phyloP scores from a whole-genome alignment of 2,888 invertebrate species.

The Drosophila acutilabella region DNA sequence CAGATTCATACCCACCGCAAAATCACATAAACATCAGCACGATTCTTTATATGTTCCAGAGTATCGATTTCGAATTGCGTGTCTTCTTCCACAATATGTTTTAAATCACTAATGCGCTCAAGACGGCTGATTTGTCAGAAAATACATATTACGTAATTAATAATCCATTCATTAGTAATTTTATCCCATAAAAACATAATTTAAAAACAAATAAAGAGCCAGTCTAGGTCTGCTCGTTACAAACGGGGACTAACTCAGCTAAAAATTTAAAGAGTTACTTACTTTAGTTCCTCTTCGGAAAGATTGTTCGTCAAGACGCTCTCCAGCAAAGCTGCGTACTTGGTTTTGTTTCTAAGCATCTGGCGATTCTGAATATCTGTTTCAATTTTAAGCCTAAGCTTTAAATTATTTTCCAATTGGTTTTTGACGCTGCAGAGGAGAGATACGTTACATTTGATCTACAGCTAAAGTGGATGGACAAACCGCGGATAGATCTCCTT shows the following conservation, averaged over 20 bases:
- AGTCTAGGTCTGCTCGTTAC: too few relatives aligned
- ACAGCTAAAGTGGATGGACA: background rate
- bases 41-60: constrained; percentile 66
- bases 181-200: too few relatives aligned
- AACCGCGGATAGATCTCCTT: constrained; percentile 83
- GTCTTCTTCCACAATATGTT: constrained; percentile 56
- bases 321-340: constrained; percentile 66
- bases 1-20: constrained; percentile 65
- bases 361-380: constrained; percentile 61
- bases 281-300: constrained; percentile 82
- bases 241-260: too few relatives aligned
- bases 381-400: constrained; percentile 70
- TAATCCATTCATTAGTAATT: too few relatives aligned
- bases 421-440: constrained; percentile 70
- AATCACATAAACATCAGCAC: constrained; percentile 72
- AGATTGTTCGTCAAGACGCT: constrained; percentile 78
- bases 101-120: constrained; percentile 69
- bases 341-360: constrained; percentile 67
- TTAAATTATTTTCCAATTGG: constrained; percentile 76
- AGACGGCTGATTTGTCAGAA: constrained; percentile 63
- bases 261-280: constrained; percentile 10
- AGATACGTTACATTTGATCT: background rate
- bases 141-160: too few relatives aligned
- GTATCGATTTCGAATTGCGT: constrained; percentile 57
- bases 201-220: too few relatives aligned